Percentiles rank a stretch among this genome's conserved stretches.
phyloP scores from a whole-genome alignment of 2,797 vertebrate genomes.

The Brachyalestes nurse region DNA sequence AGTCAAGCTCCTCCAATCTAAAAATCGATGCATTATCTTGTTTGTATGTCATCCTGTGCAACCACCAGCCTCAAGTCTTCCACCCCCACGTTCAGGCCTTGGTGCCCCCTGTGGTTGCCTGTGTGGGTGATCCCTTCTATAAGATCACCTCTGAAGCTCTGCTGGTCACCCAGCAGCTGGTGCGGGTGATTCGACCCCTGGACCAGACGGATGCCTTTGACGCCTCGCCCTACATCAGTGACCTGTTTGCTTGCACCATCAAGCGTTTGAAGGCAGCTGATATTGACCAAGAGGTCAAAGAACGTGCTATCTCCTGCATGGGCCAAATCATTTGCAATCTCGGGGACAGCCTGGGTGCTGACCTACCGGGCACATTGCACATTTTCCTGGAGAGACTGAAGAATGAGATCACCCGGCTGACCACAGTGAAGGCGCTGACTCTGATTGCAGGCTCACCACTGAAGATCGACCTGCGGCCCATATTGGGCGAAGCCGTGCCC shows the following conservation, averaged over 20 bases:
- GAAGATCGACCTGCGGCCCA: slow-evolving; percentile 92
- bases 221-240: slow-evolving; percentile 93
- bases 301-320: slow-evolving; percentile 98
- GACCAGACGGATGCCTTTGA: slow-evolving; percentile 92
- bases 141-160: slow-evolving; percentile 99
- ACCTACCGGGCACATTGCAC: slow-evolving; percentile 92
- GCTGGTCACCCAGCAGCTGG: slow-evolving; percentile 96
- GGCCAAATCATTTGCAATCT: slow-evolving; percentile 97
- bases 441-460: slow-evolving; percentile 94
- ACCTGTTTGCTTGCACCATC: slow-evolving; percentile 96
- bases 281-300: slow-evolving; percentile 99
- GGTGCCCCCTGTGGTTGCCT: slow-evolving; percentile 95
- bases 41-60: slow-evolving; percentile 96
- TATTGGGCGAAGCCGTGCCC: slow-evolving; percentile 94
- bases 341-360: slow-evolving; percentile 91
- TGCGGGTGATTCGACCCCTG: slow-evolving; percentile 96
- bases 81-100: slow-evolving; percentile 96
- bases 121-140: slow-evolving; percentile 97
- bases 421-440: slow-evolving; percentile 95
- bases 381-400: slow-evolving; percentile 98
- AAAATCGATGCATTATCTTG: slow-evolving; percentile 97
- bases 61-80: slow-evolving; percentile 95
- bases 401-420: slow-evolving; percentile 97
- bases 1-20: slow-evolving; percentile 98
- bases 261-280: slow-evolving; percentile 96